Percentiles rank a stretch among this genome's conserved stretches.
Conservation (phyloP, 1,140 invertebrate species). For the Ceratina japonica region DNA sequence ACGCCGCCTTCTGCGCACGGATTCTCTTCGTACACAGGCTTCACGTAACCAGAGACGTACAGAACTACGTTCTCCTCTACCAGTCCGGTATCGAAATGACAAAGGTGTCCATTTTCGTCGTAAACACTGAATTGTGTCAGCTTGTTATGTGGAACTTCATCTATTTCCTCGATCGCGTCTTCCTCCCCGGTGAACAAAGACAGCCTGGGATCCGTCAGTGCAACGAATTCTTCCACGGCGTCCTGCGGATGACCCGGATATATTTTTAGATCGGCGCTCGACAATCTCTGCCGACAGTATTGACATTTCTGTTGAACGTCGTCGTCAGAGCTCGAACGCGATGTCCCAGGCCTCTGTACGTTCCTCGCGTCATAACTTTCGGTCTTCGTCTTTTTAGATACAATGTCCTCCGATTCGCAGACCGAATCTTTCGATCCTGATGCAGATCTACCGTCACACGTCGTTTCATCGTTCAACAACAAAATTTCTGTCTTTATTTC, state of each 20-base stretch:
- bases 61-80: conserved; percentile 88
- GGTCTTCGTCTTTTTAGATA: conserved; percentile 25
- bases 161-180: conserved; percentile 77
- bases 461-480: not conserved
- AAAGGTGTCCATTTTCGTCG: conserved; percentile 89
- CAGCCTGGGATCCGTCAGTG: conserved; percentile 87
- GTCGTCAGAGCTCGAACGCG: not conserved
- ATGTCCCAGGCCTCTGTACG: conserved; percentile 1
- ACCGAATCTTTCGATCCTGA: not conserved
- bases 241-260: conserved; percentile 88
- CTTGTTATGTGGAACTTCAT: conserved; percentile 84
- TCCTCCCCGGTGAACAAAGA: conserved; percentile 86
- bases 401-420: conserved; percentile 10
- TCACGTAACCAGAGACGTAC: conserved; percentile 90
- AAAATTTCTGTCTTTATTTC: conserved; percentile 23
- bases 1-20: conserved; percentile 86
- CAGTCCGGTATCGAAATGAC: conserved; percentile 88
- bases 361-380: not conserved
- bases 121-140: conserved; percentile 85
- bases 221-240: conserved; percentile 88
- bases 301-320: conserved; percentile 72
- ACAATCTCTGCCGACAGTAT: conserved; percentile 84
- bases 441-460: not conserved
- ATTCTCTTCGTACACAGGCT: conserved; percentile 90
- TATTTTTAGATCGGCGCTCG: conserved; percentile 83